phyloP scores from a whole-genome alignment of 2,113 vertebrate species.

The Eubucco bourcierii region DNA sequence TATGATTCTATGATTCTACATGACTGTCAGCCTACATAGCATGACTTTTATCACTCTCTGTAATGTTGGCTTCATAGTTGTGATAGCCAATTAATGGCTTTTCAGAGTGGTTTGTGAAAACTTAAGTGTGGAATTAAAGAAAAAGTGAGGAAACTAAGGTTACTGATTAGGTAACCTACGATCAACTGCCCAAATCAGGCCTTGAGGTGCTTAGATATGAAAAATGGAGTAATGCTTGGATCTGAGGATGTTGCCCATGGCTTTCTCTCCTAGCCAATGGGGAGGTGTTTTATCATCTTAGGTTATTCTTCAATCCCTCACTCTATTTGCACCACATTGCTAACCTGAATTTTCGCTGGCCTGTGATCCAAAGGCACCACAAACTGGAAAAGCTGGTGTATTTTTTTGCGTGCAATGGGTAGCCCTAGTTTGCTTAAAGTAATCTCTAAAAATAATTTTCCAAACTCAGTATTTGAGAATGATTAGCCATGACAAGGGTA shows the following conservation, averaged over 20 bases:
- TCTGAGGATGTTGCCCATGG: background rate
- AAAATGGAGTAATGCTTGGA: background rate
- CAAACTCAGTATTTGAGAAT: background rate
- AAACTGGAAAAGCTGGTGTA: background rate
- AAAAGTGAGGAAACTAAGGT: background rate
- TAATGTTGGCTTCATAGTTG: background rate
- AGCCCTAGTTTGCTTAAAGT: background rate
- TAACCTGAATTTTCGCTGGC: background rate
- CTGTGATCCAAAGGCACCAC: background rate
- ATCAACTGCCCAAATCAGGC: background rate
- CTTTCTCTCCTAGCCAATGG: background rate
- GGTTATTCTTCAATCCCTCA: background rate
- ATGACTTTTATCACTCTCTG: background rate
- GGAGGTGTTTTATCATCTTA: background rate
- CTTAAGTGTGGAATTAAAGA: background rate
- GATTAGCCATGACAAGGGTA: background rate
- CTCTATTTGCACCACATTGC: background rate
- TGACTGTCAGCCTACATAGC: background rate
- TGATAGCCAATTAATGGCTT: background rate
- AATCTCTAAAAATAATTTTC: background rate
- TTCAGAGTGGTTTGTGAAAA: background rate
- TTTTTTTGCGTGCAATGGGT: background rate
- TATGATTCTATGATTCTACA: background rate
- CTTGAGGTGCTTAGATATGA: background rate
- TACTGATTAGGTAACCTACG: background rate